These are phyloP conservation scores for Osmoderma eremita DNA, from an alignment of 2,888 invertebrate species.

Conservation along the genomic window DNA sequence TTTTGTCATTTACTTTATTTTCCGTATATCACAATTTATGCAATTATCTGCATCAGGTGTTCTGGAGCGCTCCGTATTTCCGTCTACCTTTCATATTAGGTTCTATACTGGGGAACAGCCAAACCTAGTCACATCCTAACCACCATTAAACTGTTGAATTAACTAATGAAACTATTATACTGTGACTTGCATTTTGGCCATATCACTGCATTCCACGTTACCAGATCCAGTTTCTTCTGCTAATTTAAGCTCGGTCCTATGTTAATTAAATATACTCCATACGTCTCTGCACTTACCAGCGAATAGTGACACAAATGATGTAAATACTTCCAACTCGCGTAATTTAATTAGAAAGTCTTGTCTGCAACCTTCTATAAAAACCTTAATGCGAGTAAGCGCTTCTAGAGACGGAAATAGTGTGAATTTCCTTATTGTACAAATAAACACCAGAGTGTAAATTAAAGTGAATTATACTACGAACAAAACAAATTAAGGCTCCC, in stretches of 20 bases:
- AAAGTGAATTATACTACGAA: conserved; percentile 1
- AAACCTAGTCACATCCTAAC: too few relatives aligned
- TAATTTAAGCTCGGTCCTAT: background rate
- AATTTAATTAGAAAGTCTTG: conserved; percentile 2
- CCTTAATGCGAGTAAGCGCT: background rate
- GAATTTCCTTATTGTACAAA: conserved; percentile 3
- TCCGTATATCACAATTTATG: too few relatives aligned
- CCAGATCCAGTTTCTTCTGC: too few relatives aligned
- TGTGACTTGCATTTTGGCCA: too few relatives aligned
- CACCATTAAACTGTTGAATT: too few relatives aligned
- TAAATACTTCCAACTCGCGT: background rate
- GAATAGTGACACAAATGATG: background rate
- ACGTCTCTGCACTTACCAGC: background rate
- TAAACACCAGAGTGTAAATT: conserved; percentile 19
- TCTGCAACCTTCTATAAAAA: conserved; percentile 4
- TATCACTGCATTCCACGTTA: too few relatives aligned
- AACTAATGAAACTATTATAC: too few relatives aligned
- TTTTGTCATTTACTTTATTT: too few relatives aligned
- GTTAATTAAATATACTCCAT: background rate
- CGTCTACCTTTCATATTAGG: too few relatives aligned
- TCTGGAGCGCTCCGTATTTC: too few relatives aligned
- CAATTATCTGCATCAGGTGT: too few relatives aligned
- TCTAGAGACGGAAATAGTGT: background rate
- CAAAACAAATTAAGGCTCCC: conserved; percentile 7
- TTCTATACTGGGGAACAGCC: too few relatives aligned